Evolutionary conservation across 2,797 vertebrate species (phyloP).

Genomic region (Microchirus variegatus): DNA sequence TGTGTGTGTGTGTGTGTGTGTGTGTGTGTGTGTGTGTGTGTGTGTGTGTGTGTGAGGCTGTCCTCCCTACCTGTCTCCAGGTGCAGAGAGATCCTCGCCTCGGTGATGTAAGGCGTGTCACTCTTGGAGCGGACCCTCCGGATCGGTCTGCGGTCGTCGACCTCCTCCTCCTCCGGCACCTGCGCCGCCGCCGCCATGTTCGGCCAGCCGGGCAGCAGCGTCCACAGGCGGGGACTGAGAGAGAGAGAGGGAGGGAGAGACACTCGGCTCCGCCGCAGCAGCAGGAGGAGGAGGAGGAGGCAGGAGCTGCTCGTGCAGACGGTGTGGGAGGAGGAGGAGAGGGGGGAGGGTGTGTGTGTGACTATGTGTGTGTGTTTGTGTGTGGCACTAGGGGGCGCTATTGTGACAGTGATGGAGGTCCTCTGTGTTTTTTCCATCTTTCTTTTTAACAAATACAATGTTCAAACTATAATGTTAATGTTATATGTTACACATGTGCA

Average conservation of each 20-base stretch:
- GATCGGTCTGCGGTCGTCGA: conserved; percentile 95
- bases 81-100: conserved; percentile 93
- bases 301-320: conserved; percentile 64
- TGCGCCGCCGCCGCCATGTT: conserved; percentile 89
- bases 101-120: conserved; percentile 94
- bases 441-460: no score
- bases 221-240: conserved; percentile 84
- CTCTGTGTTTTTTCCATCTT: no score
- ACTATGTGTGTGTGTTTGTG: background rate
- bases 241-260: conserved; percentile 71
- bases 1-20: background rate
- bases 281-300: conserved; percentile 65
- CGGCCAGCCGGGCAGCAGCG: conserved; percentile 80
- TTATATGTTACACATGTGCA: no score
- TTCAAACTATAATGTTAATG: no score
- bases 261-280: conserved; percentile 68
- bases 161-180: conserved; percentile 88
- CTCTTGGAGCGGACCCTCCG: conserved; percentile 95
- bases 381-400: conserved; percentile 16
- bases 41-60: background rate
- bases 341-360: conserved; percentile 10
- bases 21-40: no score
- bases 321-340: conserved; percentile 52
- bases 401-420: conserved; percentile 20
- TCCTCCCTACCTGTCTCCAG: conserved; percentile 89